phyloP scores from a whole-genome alignment of 1,140 invertebrate genomes.

The Calycopis cecrops region DNA sequence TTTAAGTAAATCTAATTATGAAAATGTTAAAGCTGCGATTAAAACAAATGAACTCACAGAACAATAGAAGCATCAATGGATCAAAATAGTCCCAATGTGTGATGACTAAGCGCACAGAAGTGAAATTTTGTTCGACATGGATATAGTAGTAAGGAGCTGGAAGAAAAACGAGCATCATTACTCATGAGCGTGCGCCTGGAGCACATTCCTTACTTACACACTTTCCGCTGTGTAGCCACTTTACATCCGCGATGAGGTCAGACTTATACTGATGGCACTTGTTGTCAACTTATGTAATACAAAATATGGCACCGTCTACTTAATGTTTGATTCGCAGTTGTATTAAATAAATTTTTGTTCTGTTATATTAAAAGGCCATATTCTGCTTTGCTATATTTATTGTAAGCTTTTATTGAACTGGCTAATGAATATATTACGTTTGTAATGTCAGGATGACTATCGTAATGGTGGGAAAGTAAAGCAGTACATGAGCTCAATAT shows the following conservation, averaged over 20 bases:
- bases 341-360: slow-evolving; percentile 2
- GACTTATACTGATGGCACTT: slow-evolving; percentile 45
- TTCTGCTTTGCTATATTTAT: too few species aligned
- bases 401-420: too few species aligned
- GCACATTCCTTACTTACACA: slow-evolving; percentile 47
- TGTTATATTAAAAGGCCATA: too few species aligned
- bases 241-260: slow-evolving; percentile 46
- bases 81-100: slow-evolving; percentile 25
- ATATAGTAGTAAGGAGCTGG: slow-evolving; percentile 54
- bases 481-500: too few species aligned
- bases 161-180: slow-evolving; percentile 54
- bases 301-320: background rate
- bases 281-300: slow-evolving; percentile 39
- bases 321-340: background rate
- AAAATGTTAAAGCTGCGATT: too few species aligned
- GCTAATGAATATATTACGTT: too few species aligned
- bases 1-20: too few species aligned
- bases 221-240: slow-evolving; percentile 43
- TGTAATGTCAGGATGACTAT: too few species aligned
- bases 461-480: too few species aligned
- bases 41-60: too few species aligned
- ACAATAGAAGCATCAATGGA: slow-evolving; percentile 14
- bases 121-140: slow-evolving; percentile 56
- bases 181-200: slow-evolving; percentile 46
- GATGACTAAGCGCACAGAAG: slow-evolving; percentile 34